These are phyloP conservation scores for Oenanthe melanoleuca DNA, from an alignment of 2,113 vertebrate genomes.

Conservation along the genomic window DNA sequence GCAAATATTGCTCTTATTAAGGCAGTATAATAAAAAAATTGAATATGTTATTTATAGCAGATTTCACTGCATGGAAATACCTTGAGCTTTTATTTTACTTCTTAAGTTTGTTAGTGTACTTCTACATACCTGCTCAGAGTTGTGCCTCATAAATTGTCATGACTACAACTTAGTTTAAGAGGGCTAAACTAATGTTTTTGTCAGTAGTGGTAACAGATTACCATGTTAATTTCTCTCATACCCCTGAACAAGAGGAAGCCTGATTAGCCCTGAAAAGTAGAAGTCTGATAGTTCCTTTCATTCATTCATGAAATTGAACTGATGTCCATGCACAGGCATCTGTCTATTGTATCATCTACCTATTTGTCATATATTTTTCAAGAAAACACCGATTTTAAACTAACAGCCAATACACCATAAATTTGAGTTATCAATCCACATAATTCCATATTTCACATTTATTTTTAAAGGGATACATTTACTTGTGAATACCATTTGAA, in stretches of 20 bases:
- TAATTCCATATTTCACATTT: background rate
- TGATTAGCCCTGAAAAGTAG: background rate
- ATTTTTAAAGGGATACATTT: background rate
- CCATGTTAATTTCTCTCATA: background rate
- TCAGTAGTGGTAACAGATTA: background rate
- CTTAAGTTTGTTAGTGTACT: background rate
- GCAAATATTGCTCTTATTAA: background rate
- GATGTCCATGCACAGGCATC: background rate
- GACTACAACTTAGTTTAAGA: background rate
- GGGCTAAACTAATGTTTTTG: background rate
- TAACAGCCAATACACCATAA: background rate
- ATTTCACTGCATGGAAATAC: background rate
- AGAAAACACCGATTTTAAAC: background rate
- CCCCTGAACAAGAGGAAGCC: background rate
- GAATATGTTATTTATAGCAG: background rate
- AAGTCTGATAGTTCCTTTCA: background rate
- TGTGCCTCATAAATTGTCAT: background rate
- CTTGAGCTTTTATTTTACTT: background rate
- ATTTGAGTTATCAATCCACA: background rate
- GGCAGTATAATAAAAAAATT: background rate
- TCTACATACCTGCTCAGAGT: background rate
- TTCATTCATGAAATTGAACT: background rate
- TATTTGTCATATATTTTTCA: background rate
- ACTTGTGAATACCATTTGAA: background rate
- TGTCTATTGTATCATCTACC: background rate